Evolutionary conservation across 2,797 vertebrate genomes (phyloP).

Genomic region (Myotis daubentonii): DNA sequence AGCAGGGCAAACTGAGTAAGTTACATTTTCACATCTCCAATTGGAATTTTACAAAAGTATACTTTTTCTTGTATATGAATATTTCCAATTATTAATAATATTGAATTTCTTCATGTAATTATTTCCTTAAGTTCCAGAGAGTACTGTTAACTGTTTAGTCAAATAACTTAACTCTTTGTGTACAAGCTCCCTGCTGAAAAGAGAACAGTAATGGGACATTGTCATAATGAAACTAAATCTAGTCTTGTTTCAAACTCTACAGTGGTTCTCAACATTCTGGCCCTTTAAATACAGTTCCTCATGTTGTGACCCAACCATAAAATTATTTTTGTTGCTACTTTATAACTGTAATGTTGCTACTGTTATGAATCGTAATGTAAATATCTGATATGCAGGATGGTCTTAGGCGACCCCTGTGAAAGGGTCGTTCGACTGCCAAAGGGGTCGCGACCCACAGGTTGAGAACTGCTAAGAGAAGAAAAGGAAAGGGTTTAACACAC

Average conservation of each 20-base stretch:
- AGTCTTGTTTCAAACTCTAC: background rate
- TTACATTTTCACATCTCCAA: background rate
- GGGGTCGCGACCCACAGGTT: no score
- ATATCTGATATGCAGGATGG: no score
- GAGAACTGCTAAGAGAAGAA: background rate
- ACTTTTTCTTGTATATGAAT: background rate
- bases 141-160: background rate
- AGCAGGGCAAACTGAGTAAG: background rate
- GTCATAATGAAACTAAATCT: background rate
- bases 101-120: background rate
- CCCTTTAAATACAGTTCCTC: no score
- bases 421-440: no score
- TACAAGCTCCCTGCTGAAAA: background rate
- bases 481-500: background rate
- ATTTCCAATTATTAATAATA: background rate
- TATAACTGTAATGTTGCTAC: no score
- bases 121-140: background rate
- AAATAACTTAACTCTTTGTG: background rate
- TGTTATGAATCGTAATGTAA: no score
- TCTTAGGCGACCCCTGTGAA: no score
- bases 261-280: no score
- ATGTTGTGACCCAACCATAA: no score
- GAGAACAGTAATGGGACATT: background rate
- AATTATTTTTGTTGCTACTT: no score
- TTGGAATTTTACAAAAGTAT: background rate